Percentiles rank a stretch among this genome's conserved stretches.
Conservation (phyloP, 2,888 invertebrate genomes). For the Eulithis prunata region DNA sequence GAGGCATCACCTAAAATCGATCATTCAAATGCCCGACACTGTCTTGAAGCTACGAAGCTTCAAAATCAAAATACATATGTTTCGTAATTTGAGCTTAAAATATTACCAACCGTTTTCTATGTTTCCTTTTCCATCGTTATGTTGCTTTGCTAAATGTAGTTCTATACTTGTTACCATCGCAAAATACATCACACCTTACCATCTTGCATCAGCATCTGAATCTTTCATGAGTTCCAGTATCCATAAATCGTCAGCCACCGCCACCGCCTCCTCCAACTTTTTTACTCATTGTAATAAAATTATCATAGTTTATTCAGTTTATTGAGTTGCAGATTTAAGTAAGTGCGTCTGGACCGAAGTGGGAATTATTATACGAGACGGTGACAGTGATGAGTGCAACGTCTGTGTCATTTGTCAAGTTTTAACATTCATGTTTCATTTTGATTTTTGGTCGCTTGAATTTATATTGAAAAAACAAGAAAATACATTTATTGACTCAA, state of each 20-base stretch:
- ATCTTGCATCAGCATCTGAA: conserved; percentile 62
- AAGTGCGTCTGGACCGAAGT: conserved; percentile 54
- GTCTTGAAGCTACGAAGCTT: too few relatives aligned
- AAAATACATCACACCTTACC: conserved; percentile 43
- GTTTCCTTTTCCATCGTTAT: too few relatives aligned
- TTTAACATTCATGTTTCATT: conserved; percentile 65
- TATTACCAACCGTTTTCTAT: too few relatives aligned
- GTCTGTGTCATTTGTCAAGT: conserved; percentile 73
- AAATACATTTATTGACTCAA: too few relatives aligned
- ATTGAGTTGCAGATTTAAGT: conserved; percentile 63
- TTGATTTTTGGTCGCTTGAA: conserved; percentile 22
- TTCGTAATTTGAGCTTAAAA: too few relatives aligned
- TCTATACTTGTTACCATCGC: conserved; percentile 40
- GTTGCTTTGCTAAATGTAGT: not conserved
- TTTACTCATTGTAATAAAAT: conserved; percentile 57
- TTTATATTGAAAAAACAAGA: not conserved
- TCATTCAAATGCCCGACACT: too few relatives aligned
- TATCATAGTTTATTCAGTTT: conserved; percentile 51
- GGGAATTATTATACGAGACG: conserved; percentile 59
- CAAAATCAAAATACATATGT: too few relatives aligned
- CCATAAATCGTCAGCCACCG: conserved; percentile 58
- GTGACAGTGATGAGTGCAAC: conserved; percentile 69
- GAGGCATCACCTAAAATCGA: too few relatives aligned
- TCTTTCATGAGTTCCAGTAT: conserved; percentile 58
- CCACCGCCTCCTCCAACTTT: conserved; percentile 48